These are phyloP conservation scores for Thryonomys swinderianus DNA, from an alignment of 2,113 vertebrate genomes.

Conservation along the genomic window DNA sequence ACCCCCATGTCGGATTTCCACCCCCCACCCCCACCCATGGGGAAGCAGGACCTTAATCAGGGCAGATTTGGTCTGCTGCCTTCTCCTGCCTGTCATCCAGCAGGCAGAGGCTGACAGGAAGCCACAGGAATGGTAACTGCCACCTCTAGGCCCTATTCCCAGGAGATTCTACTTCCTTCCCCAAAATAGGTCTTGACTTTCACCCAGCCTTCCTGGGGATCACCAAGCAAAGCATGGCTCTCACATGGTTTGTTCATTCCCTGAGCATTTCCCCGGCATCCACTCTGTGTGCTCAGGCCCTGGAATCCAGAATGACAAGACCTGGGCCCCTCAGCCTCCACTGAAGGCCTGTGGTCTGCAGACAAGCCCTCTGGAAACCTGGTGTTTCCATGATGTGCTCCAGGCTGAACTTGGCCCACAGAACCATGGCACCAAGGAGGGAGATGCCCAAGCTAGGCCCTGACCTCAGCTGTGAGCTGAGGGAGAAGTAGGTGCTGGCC, in stretches of 20 bases:
- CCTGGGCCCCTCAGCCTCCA: not conserved
- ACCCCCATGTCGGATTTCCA: not conserved
- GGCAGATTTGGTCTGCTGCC: not conserved
- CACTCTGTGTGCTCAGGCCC: not conserved
- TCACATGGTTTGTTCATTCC: not conserved
- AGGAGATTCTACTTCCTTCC: not conserved
- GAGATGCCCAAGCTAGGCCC: not conserved
- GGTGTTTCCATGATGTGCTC: not conserved
- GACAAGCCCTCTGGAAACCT: not conserved
- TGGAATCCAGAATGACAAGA: not conserved
- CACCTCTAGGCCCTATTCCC: not conserved
- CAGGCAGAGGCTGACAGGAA: not conserved
- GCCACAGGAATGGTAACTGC: not conserved
- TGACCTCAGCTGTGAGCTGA: not conserved
- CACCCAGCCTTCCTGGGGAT: no score
- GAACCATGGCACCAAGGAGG: not conserved
- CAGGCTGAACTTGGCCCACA: not conserved
- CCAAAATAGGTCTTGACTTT: not conserved
- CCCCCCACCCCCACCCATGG: not conserved
- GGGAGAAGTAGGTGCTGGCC: not conserved
- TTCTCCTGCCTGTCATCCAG: accelerated
- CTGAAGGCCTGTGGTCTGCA: not conserved
- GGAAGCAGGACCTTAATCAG: not conserved
- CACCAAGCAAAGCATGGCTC: not conserved
- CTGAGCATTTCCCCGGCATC: not conserved